Base-by-base conservation (phyloP, 1,140 invertebrate genomes). In the Drosophila kanapiae region DNA sequence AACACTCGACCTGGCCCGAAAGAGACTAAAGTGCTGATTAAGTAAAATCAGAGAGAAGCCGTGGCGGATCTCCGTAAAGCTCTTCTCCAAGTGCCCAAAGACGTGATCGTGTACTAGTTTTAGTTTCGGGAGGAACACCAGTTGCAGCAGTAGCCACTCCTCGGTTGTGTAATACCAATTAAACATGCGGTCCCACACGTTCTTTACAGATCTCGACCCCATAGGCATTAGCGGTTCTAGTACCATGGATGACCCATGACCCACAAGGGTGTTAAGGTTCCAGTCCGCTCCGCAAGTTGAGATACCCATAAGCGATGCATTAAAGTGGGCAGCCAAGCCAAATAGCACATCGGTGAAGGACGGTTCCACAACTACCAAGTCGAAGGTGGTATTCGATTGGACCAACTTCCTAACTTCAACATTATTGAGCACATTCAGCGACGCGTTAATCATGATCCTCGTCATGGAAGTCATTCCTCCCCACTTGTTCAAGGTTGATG, bases 1-100 rank as follows among this genome's bases (percentile, higher is more conserved):
- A 3, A 83, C 91, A 75, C 69, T 90, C 1, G 86, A 49, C 2
- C 91, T 71, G 0, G 91, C 54, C 10, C 35, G 49, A 31, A 78
- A 79, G 0, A 92, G 9, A 8, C 76, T 86, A 23, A 92, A 91
- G 48, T 92, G 91, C 18, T 92, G 83, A 43, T 92, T 92, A 0
- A 92, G 5, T 16, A 92, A 49, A 6, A 92, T 68, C 0, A 92
- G 11, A 1, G 81, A 74, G 13, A 91, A 91, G 10, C 60, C 69
- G 3, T 78, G 58, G 0, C 83, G 75, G 7, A 77, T 59, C 9
- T 83, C 75, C 3, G 2, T 5, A 18, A 92, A 83, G 7, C 45
- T 57, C 13, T 69, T 23, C 6, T 37, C 18, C 4, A 83, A 51
- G 23, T 91, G 71, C 0, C 83, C 81, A 42, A 92, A 88, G 45